phyloP scores from a whole-genome alignment of 92 coral and sea anemone genomes.

The Nematostella vectensis region DNA sequence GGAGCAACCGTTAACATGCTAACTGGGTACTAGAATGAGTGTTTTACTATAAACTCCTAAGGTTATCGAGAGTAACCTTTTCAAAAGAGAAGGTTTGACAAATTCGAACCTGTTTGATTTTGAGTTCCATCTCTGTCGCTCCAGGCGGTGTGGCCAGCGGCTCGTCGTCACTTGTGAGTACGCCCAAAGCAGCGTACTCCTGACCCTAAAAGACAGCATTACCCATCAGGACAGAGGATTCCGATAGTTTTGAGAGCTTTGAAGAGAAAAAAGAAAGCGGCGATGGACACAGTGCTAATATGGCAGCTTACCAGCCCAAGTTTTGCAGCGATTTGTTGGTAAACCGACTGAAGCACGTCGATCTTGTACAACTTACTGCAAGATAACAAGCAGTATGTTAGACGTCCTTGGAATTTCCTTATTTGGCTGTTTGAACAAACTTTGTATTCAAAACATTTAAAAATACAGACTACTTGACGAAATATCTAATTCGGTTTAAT shows the following conservation, averaged over 20 bases:
- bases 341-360: conserved; percentile 87
- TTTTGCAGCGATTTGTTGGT: conserved; percentile 86
- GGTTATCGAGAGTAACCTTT: too few species aligned
- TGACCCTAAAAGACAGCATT: conserved; percentile 46
- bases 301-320: conserved; percentile 86
- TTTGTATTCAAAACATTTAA: too few species aligned
- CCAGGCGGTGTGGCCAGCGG: conserved; percentile 95
- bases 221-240: neutral
- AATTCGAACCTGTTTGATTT: conserved; percentile 86
- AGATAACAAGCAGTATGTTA: too few species aligned
- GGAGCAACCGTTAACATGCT: too few species aligned
- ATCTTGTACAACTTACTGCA: conserved; percentile 85
- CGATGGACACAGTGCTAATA: too few species aligned
- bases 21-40: too few species aligned
- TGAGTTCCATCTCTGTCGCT: conserved; percentile 95
- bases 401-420: too few species aligned
- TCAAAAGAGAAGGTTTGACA: neutral
- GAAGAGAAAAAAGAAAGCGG: neutral
- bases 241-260: neutral
- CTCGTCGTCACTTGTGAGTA: conserved; percentile 86
- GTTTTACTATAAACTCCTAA: too few species aligned
- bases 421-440: too few species aligned
- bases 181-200: conserved; percentile 86
- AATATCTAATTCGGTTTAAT: too few species aligned
- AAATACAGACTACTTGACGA: too few species aligned